These are phyloP conservation scores for Nesospiza acunhae DNA, from an alignment of 2,113 vertebrate genomes.

Conservation along the genomic window DNA sequence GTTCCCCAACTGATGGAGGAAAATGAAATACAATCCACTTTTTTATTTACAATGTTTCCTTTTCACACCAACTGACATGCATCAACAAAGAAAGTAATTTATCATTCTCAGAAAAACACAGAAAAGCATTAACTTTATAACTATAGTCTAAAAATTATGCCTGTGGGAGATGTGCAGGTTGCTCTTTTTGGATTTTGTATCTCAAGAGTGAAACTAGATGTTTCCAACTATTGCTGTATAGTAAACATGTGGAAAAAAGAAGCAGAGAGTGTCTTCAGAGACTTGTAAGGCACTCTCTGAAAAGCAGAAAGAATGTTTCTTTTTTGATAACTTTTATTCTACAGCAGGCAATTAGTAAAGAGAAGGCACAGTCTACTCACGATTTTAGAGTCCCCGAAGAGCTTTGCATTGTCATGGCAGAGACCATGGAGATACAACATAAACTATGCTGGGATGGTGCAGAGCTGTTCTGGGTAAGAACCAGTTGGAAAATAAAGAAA, in stretches of 20 bases:
- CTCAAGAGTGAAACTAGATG: not conserved
- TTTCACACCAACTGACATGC: not conserved
- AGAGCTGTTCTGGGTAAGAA: not conserved
- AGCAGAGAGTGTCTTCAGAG: not conserved
- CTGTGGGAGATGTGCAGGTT: not conserved
- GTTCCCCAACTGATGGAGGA: not conserved
- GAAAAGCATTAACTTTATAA: not conserved
- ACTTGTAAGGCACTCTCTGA: not conserved
- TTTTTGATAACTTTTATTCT: not conserved
- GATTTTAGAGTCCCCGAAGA: not conserved
- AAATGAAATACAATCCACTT: not conserved
- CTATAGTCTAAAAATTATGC: fast-evolving
- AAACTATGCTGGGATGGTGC: not conserved
- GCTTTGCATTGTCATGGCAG: not conserved
- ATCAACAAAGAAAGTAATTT: not conserved
- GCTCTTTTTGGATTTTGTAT: not conserved
- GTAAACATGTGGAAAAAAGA: not conserved
- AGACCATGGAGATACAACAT: not conserved
- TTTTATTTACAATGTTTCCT: not conserved
- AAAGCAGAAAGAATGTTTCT: not conserved
- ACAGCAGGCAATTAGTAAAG: not conserved
- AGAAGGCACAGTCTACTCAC: not conserved
- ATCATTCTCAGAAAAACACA: not conserved
- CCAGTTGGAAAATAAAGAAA: not conserved
- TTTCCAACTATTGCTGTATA: not conserved